Percentiles rank a stretch among this genome's conserved stretches.
phyloP scores from a whole-genome alignment of 2,113 vertebrate genomes.

The Eulemur macaco region DNA sequence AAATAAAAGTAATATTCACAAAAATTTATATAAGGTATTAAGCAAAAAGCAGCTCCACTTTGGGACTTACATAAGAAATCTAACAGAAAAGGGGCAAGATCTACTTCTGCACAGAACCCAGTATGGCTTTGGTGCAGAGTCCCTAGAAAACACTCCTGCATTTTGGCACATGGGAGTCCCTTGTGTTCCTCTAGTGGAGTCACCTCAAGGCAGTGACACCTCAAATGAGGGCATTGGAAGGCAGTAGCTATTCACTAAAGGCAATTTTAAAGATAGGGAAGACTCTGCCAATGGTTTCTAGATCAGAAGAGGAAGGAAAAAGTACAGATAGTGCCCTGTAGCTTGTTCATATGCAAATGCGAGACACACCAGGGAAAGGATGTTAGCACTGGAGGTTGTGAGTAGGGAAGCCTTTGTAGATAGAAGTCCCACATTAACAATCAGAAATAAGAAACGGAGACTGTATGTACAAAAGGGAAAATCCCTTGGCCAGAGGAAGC shows the following conservation, averaged over 20 bases:
- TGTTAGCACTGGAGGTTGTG: not conserved
- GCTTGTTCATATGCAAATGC: not conserved
- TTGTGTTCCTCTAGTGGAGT: accelerated
- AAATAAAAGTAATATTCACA: not conserved
- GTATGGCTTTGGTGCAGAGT: not conserved
- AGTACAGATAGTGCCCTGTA: not conserved
- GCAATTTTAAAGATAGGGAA: not conserved
- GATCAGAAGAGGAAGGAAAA: not conserved
- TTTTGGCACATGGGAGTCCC: not conserved
- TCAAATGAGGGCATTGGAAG: not conserved
- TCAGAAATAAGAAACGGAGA: not conserved
- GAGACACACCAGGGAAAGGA: not conserved
- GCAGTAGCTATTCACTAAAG: not conserved
- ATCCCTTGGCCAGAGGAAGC: not conserved
- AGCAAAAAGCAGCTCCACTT: not conserved
- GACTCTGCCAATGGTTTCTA: not conserved
- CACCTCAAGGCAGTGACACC: not conserved
- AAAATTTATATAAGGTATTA: not conserved
- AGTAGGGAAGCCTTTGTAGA: not conserved
- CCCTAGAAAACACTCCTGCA: not conserved
- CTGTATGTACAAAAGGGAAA: not conserved
- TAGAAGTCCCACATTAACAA: not conserved
- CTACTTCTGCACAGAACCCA: not conserved
- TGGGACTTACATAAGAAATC: not conserved
- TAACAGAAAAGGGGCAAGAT: not conserved